Evolutionary conservation across 92 coral and sea anemone genomes (phyloP).

Genomic region (Paragorgia papillata): DNA sequence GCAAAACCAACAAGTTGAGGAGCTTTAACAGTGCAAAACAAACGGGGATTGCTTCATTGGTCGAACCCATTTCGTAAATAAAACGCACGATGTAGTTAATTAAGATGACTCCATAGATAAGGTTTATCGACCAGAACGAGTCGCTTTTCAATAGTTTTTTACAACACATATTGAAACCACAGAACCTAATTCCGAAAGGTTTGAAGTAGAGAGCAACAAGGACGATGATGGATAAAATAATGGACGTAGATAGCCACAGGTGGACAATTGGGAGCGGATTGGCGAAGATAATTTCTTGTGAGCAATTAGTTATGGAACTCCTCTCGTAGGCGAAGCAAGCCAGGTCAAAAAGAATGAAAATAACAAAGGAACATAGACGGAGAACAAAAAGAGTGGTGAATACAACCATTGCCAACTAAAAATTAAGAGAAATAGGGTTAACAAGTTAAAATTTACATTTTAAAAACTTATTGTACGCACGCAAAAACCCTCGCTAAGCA

Average conservation of each 20-base stretch:
- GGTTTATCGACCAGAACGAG: slow-evolving; percentile 15
- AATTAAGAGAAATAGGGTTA: not conserved
- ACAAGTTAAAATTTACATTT: too few species aligned
- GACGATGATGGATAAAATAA: not conserved
- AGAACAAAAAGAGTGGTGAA: not conserved
- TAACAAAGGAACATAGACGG: slow-evolving; percentile 14
- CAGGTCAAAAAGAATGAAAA: slow-evolving; percentile 11
- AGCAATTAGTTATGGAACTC: slow-evolving; percentile 14
- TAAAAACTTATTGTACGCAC: too few species aligned
- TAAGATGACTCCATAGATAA: not conserved
- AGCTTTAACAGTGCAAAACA: not conserved
- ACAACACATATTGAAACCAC: slow-evolving; percentile 11
- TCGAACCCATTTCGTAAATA: not conserved
- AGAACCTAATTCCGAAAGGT: not conserved
- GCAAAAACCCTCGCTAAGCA: too few species aligned
- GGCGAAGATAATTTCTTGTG: slow-evolving; percentile 9
- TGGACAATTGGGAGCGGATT: slow-evolving; percentile 13
- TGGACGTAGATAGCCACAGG: slow-evolving; percentile 4
- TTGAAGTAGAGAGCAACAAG: slow-evolving; percentile 3
- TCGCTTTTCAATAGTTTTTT: slow-evolving; percentile 2
- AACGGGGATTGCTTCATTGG: not conserved
- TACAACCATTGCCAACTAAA: slow-evolving; percentile 29
- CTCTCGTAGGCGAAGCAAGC: slow-evolving; percentile 23
- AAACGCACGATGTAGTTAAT: slow-evolving; percentile 7
- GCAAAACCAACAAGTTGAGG: not conserved